Conservation (phyloP, 2,888 invertebrate genomes). For the Zaprionus obscuricornis region DNA sequence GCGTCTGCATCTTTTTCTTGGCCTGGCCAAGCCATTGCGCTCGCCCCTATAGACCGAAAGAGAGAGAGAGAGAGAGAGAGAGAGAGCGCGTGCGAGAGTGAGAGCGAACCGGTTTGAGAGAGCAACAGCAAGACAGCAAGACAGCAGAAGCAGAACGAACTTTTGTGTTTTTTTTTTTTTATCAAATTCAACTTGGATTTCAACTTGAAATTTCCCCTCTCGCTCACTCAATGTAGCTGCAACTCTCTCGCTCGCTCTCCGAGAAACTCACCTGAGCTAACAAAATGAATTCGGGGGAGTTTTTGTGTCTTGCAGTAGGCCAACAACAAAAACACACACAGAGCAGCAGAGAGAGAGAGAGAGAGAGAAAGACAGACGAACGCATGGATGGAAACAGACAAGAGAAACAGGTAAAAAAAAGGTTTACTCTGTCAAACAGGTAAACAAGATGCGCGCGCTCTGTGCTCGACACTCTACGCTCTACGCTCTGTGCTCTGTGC, state of each 20-base stretch:
- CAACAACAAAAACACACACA: conserved; percentile 15
- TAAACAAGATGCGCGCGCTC: conserved; percentile 43
- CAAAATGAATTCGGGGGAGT: conserved; percentile 49
- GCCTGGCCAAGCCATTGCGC: conserved; percentile 34
- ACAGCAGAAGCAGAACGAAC: no score
- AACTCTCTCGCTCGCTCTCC: not conserved
- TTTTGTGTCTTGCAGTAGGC: conserved; percentile 49
- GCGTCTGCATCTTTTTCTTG: conserved; percentile 3
- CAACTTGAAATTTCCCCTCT: no score
- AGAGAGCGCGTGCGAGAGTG: not conserved
- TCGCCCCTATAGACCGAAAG: not conserved
- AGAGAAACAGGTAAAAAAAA: conserved; percentile 34
- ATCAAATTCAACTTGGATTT: no score
- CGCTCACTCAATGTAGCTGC: no score
- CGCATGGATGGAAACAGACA: no score
- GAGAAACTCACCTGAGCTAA: conserved; percentile 11
- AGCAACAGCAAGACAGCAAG: conserved; percentile 21
- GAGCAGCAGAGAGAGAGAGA: no score
- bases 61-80: not conserved
- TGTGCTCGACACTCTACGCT: no score
- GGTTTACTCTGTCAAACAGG: conserved; percentile 45
- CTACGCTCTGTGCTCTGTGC: not conserved
- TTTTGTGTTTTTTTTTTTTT: no score
- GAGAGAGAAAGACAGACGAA: not conserved
- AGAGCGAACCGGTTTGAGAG: not conserved